Conservation (phyloP, 2,888 invertebrate species). For the Pyralis farinalis region DNA sequence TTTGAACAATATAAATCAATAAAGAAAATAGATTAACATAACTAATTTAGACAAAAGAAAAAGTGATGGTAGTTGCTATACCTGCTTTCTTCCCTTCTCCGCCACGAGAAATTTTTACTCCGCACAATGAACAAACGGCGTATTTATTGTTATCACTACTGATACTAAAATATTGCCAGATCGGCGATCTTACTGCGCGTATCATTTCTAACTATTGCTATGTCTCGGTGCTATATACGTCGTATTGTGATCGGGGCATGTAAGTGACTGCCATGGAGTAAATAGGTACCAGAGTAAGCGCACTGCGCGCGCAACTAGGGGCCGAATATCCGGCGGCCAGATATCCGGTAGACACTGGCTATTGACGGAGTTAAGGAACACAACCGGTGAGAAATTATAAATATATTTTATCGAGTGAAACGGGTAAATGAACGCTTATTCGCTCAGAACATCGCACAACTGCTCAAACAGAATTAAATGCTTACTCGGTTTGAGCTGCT, state of each 20-base stretch:
- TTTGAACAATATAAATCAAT: too few species aligned
- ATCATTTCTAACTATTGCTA: background rate
- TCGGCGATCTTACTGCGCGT: conserved; percentile 5
- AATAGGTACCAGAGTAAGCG: background rate
- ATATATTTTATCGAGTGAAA: too few species aligned
- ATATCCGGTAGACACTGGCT: background rate
- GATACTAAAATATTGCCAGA: conserved; percentile 14
- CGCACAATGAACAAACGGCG: conserved; percentile 11
- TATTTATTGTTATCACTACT: conserved; percentile 11
- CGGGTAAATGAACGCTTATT: too few species aligned
- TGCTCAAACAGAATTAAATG: too few species aligned
- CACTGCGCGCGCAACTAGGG: background rate
- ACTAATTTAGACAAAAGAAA: too few species aligned
- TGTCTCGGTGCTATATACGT: background rate
- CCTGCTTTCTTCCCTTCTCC: conserved; percentile 14
- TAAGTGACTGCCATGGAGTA: background rate
- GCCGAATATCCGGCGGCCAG: background rate
- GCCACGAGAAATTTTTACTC: conserved; percentile 11
- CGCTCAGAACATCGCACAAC: too few species aligned
- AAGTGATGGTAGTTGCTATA: too few species aligned
- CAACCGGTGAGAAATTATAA: too few species aligned
- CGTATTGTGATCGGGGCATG: background rate
- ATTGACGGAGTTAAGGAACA: too few species aligned
- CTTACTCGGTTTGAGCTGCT: too few species aligned
- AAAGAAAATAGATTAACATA: too few species aligned